Percentiles rank a stretch among this genome's conserved stretches.
Conservation (phyloP, 2,113 vertebrate genomes). For the Ramphastos sulfuratus region DNA sequence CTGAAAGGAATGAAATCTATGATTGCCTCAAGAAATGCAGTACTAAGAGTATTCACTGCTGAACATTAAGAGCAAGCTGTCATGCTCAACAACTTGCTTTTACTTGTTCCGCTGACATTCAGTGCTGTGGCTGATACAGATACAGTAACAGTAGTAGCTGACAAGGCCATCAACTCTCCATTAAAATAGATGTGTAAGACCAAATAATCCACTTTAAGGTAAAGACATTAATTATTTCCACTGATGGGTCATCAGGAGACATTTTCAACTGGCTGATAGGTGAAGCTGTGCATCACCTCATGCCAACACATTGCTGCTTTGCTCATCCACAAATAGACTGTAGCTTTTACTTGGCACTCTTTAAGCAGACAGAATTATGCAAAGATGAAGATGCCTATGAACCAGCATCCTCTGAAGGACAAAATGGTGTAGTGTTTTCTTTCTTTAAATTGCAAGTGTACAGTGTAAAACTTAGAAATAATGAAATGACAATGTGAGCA, state of each 20-base stretch:
- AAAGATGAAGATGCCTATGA: neutral
- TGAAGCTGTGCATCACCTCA: neutral
- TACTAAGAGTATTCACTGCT: neutral
- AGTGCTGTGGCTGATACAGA: neutral
- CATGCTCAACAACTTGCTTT: neutral
- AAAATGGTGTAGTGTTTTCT: neutral
- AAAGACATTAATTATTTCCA: conserved; percentile 43
- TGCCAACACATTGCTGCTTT: neutral
- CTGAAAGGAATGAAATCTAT: neutral
- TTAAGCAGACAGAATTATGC: neutral
- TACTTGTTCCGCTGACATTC: neutral
- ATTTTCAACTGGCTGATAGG: neutral
- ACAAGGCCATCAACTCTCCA: neutral
- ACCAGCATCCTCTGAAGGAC: neutral
- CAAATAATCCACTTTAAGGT: conserved; percentile 27
- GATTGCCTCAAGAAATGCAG: neutral
- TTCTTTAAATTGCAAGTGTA: neutral
- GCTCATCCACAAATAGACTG: conserved; percentile 8
- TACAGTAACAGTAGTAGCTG: neutral
- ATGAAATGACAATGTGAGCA: neutral
- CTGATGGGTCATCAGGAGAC: neutral
- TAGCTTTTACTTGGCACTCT: neutral
- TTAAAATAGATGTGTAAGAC: conserved; percentile 31
- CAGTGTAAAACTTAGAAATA: neutral
- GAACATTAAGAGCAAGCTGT: neutral